Percentiles rank a stretch among this genome's conserved stretches.
Conservation (phyloP, 2,797 vertebrate species). For the Acomys russatus region DNA sequence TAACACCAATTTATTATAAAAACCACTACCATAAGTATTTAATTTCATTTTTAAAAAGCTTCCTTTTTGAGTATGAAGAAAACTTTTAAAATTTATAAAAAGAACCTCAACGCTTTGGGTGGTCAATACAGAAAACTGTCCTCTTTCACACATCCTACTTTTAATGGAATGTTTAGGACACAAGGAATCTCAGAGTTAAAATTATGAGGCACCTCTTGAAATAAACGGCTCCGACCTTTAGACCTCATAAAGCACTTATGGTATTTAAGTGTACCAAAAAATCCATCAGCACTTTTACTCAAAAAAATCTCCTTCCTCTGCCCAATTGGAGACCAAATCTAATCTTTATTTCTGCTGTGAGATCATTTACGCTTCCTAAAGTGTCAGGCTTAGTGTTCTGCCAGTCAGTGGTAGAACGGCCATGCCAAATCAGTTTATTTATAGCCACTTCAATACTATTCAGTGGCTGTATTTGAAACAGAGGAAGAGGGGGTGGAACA, state of each 20-base stretch:
- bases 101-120: background rate
- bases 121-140: constrained; percentile 29
- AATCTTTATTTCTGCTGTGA: constrained; percentile 76
- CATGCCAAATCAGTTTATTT: constrained; percentile 76
- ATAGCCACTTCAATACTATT: constrained; percentile 72
- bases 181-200: constrained; percentile 32
- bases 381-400: constrained; percentile 57
- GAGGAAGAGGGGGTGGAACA: background rate
- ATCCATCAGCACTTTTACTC: constrained; percentile 48
- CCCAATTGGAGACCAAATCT: constrained; percentile 61
- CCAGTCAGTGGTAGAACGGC: constrained; percentile 64
- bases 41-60: constrained; percentile 40
- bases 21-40: constrained; percentile 25
- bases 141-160: constrained; percentile 5
- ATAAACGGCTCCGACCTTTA: constrained; percentile 39
- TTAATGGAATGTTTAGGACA: constrained; percentile 30
- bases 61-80: constrained; percentile 46
- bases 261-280: constrained; percentile 43
- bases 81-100: constrained; percentile 1
- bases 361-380: constrained; percentile 80
- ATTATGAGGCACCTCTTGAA: background rate
- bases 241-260: constrained; percentile 52
- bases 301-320: constrained; percentile 62
- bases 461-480: constrained; percentile 54
- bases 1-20: constrained; percentile 57